Percentiles rank a stretch among this genome's conserved stretches.
Conservation (phyloP, 2,888 invertebrate genomes). For the Diplazon laetatorius region DNA sequence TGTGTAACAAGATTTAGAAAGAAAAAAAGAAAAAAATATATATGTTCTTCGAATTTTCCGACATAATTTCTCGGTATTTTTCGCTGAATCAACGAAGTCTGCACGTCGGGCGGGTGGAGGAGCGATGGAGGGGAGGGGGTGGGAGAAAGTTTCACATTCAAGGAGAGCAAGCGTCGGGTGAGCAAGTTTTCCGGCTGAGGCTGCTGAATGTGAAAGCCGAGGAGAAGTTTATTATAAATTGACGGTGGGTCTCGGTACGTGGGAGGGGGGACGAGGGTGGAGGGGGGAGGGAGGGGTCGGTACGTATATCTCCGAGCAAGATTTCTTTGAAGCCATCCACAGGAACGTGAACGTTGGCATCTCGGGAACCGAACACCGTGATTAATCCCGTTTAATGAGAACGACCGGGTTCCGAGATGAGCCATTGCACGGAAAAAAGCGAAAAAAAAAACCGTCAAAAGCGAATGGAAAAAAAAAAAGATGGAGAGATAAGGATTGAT, state of each 20-base stretch:
- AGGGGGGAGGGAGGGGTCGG: too few species aligned
- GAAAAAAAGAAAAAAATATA: neutral
- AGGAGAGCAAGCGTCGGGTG: conserved; percentile 10
- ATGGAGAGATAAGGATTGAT: conserved; percentile 26
- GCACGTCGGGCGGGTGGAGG: conserved; percentile 2
- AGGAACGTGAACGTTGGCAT: conserved; percentile 28
- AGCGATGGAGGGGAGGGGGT: too few species aligned
- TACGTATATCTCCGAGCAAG: conserved; percentile 34
- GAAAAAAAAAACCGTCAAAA: conserved; percentile 20
- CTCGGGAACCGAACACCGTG: conserved; percentile 44
- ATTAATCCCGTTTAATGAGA: conserved; percentile 60
- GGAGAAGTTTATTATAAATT: conserved; percentile 58
- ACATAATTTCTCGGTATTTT: conserved; percentile 20
- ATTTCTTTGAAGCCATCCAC: conserved; percentile 45
- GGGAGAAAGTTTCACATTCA: conserved; percentile 43
- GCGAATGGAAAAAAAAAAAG: conserved; percentile 17
- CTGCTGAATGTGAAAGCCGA: conserved; percentile 8
- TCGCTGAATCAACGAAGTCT: conserved; percentile 45
- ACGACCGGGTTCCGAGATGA: conserved; percentile 22
- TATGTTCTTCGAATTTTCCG: conserved; percentile 38
- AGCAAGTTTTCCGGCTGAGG: conserved; percentile 41
- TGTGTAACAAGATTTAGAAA: conserved; percentile 6
- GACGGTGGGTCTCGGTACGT: conserved; percentile 17
- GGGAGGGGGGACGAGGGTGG: neutral
- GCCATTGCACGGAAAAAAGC: neutral